Percentiles rank a stretch among this genome's conserved stretches.
These are phyloP conservation scores for Ammodytes dubius DNA, from an alignment of 2,113 vertebrate genomes.

Conservation along the genomic window DNA sequence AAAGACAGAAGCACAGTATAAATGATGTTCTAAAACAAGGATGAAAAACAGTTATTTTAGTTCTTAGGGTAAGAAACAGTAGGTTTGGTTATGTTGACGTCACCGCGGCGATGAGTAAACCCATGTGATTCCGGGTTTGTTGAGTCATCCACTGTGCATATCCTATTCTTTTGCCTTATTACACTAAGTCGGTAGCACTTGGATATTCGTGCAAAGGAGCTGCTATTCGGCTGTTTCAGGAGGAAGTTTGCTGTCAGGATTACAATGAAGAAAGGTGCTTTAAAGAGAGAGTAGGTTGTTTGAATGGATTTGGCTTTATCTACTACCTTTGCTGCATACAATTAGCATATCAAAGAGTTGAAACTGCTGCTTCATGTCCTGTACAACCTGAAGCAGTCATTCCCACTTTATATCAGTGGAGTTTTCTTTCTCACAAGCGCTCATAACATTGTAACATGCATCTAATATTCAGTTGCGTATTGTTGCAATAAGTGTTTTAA, in stretches of 20 bases:
- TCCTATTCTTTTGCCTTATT: background rate
- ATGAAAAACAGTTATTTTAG: background rate
- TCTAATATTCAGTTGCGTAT: background rate
- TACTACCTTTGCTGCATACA: background rate
- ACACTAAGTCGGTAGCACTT: background rate
- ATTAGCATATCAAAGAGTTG: background rate
- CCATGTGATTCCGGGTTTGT: background rate
- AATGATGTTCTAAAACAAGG: background rate
- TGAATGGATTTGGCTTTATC: background rate
- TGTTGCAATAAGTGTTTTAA: background rate
- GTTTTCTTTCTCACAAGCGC: background rate
- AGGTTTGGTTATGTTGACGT: background rate
- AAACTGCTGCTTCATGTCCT: background rate
- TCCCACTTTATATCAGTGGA: background rate
- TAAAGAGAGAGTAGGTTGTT: background rate
- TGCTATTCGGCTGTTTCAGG: background rate
- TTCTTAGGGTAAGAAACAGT: background rate
- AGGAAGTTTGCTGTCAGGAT: background rate
- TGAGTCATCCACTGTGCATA: conserved; percentile 21
- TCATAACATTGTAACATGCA: background rate
- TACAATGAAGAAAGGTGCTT: background rate
- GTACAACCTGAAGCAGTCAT: background rate
- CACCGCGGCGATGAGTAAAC: conserved; percentile 18
- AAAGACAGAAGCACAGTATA: background rate
- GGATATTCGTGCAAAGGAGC: conserved; percentile 11